Conservation (phyloP, 2,113 vertebrate species). For the Microcebus murinus region DNA sequence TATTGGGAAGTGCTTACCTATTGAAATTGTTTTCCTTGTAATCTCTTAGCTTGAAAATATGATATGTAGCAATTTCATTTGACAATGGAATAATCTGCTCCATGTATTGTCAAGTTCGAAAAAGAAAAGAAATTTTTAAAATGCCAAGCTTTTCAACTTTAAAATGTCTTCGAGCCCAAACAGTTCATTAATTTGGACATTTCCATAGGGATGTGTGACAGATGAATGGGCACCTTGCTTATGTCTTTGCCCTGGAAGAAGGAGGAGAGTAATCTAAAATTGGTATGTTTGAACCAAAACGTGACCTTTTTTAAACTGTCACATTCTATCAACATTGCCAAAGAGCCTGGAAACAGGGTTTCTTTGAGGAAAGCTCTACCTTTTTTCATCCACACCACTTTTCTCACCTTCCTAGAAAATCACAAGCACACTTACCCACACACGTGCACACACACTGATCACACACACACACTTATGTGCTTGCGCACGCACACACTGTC, state of each 20-base stretch:
- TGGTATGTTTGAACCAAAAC: conserved; percentile 60
- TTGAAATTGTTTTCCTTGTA: conserved; percentile 58
- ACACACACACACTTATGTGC: not conserved
- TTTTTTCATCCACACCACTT: not conserved
- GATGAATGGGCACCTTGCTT: conserved; percentile 33
- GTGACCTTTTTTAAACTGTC: conserved; percentile 57
- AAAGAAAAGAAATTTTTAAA: conserved; percentile 38
- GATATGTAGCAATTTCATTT: conserved; percentile 52
- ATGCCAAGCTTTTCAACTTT: conserved; percentile 42
- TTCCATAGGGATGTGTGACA: conserved; percentile 48
- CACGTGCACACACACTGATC: not conserved
- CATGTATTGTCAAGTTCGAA: not conserved
- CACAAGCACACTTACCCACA: not conserved
- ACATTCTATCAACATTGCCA: conserved; percentile 24
- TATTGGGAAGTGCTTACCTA: not conserved
- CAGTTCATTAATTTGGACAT: conserved; percentile 53
- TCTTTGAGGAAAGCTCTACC: not conserved
- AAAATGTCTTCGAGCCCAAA: conserved; percentile 25
- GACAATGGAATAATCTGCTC: conserved; percentile 10
- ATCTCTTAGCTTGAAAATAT: not conserved
- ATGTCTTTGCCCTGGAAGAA: conserved; percentile 43
- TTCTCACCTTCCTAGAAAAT: not conserved
- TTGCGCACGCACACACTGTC: not conserved
- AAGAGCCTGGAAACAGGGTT: conserved; percentile 29
- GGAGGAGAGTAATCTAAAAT: conserved; percentile 51